Evolutionary conservation across 2,113 vertebrate species (phyloP).

Genomic region (Phalacrocorax pelagicus): DNA sequence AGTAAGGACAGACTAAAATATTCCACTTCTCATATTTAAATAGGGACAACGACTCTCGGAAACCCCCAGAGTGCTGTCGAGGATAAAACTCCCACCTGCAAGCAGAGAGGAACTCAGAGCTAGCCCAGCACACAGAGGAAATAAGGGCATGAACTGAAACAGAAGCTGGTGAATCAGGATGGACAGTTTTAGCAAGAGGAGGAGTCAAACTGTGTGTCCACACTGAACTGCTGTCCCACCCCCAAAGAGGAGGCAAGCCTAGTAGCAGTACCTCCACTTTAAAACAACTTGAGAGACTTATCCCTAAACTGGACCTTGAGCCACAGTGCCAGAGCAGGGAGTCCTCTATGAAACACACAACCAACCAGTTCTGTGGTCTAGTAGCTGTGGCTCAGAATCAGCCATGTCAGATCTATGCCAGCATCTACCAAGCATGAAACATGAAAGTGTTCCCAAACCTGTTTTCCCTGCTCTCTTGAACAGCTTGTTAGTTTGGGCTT

Average conservation of each 20-base stretch:
- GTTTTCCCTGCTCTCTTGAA: background rate
- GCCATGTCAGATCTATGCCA: background rate
- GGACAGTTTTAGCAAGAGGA: background rate
- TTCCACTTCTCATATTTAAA: background rate
- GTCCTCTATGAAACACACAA: background rate
- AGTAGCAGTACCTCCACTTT: background rate
- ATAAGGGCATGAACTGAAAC: background rate
- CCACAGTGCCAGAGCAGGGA: background rate
- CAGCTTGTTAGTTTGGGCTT: background rate
- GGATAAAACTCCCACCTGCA: background rate
- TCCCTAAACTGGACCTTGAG: background rate
- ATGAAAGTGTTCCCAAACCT: background rate
- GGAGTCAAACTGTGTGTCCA: background rate
- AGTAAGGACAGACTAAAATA: background rate
- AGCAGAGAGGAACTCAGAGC: background rate
- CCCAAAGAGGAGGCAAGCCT: background rate
- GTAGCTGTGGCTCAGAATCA: background rate
- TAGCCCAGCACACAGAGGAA: background rate
- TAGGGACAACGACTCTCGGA: background rate
- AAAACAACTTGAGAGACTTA: background rate
- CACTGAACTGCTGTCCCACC: accelerated
- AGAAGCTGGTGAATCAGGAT: background rate
- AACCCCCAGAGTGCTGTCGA: accelerated
- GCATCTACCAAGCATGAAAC: background rate
- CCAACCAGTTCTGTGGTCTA: background rate